Evolutionary conservation across 1,140 invertebrate species (phyloP), one percentile per base, ranked within the genome.

Genomic region (Drosophila kurseongensis): DNA sequence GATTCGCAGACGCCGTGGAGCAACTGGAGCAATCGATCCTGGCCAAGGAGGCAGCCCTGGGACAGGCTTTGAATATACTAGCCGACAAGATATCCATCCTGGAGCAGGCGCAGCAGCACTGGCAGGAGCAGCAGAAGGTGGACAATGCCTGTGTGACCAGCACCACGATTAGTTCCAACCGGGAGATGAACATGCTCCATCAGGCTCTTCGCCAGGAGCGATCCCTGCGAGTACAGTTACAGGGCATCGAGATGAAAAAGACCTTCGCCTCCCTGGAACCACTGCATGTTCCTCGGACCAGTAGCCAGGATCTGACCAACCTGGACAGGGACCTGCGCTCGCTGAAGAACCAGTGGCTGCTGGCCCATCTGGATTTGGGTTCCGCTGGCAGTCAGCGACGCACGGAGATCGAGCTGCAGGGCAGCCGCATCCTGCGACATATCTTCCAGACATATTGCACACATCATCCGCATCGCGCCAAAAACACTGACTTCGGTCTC

Each of bases 381-480:
- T 44, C 62, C 7, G 27, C 41, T 9, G 76, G 65, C 1, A n/a
- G 35, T 3, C 60, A 60, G 13, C 57, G 61, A n/a, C 84, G 84
- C 12, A 13, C 58, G 9, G 66, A 73, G 13, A 77, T 89, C 38
- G 74, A 89, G 51, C 45, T 69, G 48, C 74, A 80, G 57, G 77
- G 79, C 38, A 89, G 68, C 52, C 80, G 63, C 7, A 38, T 89
- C 14, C 45, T 89, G 73, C 80, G 84, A 84, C 77, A 89, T 80
- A 89, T 89, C 84, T 89, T 89, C 76, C 80, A 89, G 44, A 63
- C 89, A 69, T 91, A 91, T 73, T 91, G 80, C 69, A 65, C 54
- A 8, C 62, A 62, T 23, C 79, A 92, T 77, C 91, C 91, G 6
- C 69, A 91, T 62, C 82, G 91, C 40, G 75, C 82, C 18, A 69